Base-by-base conservation (phyloP, 2,797 vertebrate species). In the Dendrocincla fuliginosa region DNA sequence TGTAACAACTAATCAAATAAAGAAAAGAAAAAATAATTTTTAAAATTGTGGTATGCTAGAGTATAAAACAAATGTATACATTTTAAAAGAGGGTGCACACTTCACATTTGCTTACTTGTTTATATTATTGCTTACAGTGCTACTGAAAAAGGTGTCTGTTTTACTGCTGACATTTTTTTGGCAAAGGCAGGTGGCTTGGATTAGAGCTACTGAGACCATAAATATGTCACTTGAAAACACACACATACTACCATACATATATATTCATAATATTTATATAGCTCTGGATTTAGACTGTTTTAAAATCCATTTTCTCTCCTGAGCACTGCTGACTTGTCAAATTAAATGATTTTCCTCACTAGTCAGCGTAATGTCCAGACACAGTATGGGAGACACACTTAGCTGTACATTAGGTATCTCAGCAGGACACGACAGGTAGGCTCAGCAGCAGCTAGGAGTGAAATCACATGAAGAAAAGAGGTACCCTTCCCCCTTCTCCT, bases 301-400 rank as follows among this genome's bases (percentile, higher is more conserved):
- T 89, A 96, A 96, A 96, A 93, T 90, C 89, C 89, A 91, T 95
- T 96, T 96, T 74, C 89, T 95, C 91, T 95, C 64, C 85, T 60
- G 83, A 94, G 70, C 39, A 57, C 83, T 0, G 5, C 70, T 77
- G 91, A 82, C 67, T 83, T 95, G 91, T 87, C 93, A 97, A 60
- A 81, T 90, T 91, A 90, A 84, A 95, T 90, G 49, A 93, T 70
- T 90, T 96, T 77, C 70, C 85, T 94, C 93, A 79, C 80, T 87
- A 42, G 73, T 93, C 88, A 89, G 82, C 27, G 70, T 53, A 59
- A 94, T 47, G 64, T 49, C 77, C 95, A 90, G 92, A 81, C 2
- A 3, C 41, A n/a, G 64, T 16, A 42, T 0, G 69, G 60, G 44
- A 90, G 55, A 53, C 52, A 55, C 42, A 35, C 44, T 92, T 74